phyloP scores from a whole-genome alignment of 1,140 invertebrate species.

The Drosophila sp. region DNA sequence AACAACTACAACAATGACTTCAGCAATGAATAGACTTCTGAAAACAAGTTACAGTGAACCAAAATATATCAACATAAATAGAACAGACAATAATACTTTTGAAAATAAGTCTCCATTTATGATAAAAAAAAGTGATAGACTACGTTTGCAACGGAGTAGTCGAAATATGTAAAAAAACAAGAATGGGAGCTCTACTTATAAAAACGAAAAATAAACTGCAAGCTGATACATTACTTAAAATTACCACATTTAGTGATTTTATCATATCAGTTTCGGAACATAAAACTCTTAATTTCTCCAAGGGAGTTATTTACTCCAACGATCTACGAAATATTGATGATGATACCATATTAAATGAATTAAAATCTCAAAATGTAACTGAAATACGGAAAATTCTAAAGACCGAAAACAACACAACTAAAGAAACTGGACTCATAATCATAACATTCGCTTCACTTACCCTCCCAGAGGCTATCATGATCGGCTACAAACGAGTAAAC shows the following conservation, averaged over 20 bases:
- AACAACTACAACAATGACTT: too few relatives aligned
- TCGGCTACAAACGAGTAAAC: conserved; percentile 13
- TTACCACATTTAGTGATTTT: not conserved
- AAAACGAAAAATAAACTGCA: not conserved
- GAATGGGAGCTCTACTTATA: not conserved
- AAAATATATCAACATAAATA: not conserved
- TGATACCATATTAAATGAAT: too few relatives aligned
- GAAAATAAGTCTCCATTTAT: too few relatives aligned
- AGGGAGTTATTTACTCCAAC: too few relatives aligned
- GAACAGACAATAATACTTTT: too few relatives aligned
- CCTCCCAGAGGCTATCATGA: conserved; percentile 19
- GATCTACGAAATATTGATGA: too few relatives aligned
- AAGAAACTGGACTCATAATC: too few relatives aligned
- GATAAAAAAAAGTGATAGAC: conserved; percentile 14
- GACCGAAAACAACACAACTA: too few relatives aligned
- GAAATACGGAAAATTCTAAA: conserved; percentile 24
- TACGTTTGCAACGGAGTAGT: conserved; percentile 22
- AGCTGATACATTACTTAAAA: not conserved
- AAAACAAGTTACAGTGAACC: conserved; percentile 6
- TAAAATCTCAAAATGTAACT: conserved; percentile 9
- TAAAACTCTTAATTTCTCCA: too few relatives aligned
- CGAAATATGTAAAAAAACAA: not conserved
- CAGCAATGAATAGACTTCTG: conserved; percentile 1
- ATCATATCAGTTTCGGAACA: conserved; percentile 3
- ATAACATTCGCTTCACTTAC: too few relatives aligned